Percentiles rank a stretch among this genome's conserved stretches.
Conservation (phyloP, 1,140 invertebrate species). For the Agrypnia vestita region DNA sequence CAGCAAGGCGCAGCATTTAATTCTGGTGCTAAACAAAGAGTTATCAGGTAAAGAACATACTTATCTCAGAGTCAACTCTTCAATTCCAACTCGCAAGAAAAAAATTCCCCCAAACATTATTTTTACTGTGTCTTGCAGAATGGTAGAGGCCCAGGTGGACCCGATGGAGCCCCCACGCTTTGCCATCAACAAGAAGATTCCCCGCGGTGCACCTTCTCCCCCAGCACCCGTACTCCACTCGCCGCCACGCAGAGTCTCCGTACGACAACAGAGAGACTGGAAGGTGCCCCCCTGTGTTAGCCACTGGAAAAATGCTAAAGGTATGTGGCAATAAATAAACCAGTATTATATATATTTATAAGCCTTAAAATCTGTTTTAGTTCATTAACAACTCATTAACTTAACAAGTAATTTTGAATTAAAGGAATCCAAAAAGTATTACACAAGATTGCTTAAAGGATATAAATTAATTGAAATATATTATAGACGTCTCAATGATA, state of each 20-base stretch:
- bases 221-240: slow-evolving; percentile 97
- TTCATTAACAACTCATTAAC: too few species aligned
- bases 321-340: slow-evolving; percentile 60
- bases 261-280: slow-evolving; percentile 99
- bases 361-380: too few species aligned
- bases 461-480: too few species aligned
- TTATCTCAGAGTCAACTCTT: not conserved
- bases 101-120: not conserved
- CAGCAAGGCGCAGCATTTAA: slow-evolving; percentile 97
- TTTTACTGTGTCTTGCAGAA: slow-evolving; percentile 62
- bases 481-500: too few species aligned
- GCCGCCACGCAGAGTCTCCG: slow-evolving; percentile 96
- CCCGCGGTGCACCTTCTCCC: slow-evolving; percentile 97
- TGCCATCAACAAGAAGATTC: slow-evolving; percentile 97
- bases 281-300: slow-evolving; percentile 99
- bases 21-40: slow-evolving; percentile 97
- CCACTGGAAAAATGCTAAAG: slow-evolving; percentile 99
- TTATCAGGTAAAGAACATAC: slow-evolving; percentile 87
- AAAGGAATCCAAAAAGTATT: too few species aligned
- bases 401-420: too few species aligned
- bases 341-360: too few species aligned
- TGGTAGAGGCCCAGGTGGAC: slow-evolving; percentile 82
- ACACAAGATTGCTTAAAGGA: too few species aligned
- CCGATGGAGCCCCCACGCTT: slow-evolving; percentile 99
- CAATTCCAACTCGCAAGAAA: too few species aligned